Evolutionary conservation across 1,140 invertebrate genomes (phyloP), one percentile per base, ranked within the genome.

Genomic region (Apocrypta bakeri): DNA sequence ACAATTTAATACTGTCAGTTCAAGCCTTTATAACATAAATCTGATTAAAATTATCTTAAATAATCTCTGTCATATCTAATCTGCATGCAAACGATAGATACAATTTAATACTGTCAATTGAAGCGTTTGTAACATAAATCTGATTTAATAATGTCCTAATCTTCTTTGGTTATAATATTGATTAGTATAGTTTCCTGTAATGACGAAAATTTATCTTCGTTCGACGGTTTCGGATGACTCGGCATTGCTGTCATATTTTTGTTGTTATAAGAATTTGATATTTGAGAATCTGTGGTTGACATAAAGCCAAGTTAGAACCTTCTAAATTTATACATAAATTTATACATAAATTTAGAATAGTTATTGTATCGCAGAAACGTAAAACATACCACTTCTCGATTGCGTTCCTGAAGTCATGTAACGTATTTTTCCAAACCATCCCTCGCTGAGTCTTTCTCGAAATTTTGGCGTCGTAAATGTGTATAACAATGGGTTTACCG

Each of bases 401-500:
- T 82, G 40, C 42, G 31, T 83, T 29, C 29, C 72, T 12, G 81
- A 68, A 37, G n/a, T 9, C 56, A 78, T 37, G 75, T 1, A 71
- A 81, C 79, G 77, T 80, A 89, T 85, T 74, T 85, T 82, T 7
- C 85, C 84, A 25, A 88, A 85, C 85, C 88, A 92, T 21, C 85
- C 85, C 11, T 88, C 84, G 63, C 73, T 88, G 31, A 94, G 85
- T 85, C 92, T 92, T 86, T 93, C 92, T 3, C 93, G 91, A 87
- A 94, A 95, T 87, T 95, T 95, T 0, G 95, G 94, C 6, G 95
- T 96, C 0, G 96, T 96, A 75, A 97, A 95, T 8, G 96, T 97
- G 86, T 97, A 97, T 0, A 97, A 90, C 1, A 97, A 87, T 1
- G 96, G 96, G 90, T 97, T 97, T 0, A 96, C 91, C 0, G 96